phyloP scores from a whole-genome alignment of 2,113 vertebrate species.

The Malurus elegans region DNA sequence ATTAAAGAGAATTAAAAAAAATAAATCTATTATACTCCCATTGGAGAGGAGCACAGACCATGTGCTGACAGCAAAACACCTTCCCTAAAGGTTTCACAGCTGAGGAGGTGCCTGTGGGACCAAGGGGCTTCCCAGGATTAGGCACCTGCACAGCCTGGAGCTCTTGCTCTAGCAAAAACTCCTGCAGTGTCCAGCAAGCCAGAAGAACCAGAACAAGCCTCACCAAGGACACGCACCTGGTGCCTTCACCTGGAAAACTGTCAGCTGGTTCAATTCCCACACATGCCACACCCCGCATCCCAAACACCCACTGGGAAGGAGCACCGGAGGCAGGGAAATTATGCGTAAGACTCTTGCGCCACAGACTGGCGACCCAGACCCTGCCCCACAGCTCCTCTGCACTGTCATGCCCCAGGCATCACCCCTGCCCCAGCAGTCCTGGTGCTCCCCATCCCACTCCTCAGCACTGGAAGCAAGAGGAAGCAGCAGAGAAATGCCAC shows the following conservation, averaged over 20 bases:
- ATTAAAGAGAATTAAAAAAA: neutral
- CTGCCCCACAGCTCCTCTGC: neutral
- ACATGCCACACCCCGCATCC: neutral
- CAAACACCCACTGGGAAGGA: accelerated
- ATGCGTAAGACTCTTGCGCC: neutral
- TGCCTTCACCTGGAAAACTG: neutral
- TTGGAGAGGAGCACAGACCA: neutral
- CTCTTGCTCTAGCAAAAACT: neutral
- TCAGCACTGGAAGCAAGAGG: neutral
- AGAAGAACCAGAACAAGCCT: neutral
- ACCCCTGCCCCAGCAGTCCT: neutral
- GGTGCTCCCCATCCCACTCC: neutral
- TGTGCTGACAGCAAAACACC: neutral
- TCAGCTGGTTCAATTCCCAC: neutral
- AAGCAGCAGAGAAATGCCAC: neutral
- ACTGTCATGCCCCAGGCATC: neutral
- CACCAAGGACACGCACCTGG: neutral
- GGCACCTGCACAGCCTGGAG: neutral
- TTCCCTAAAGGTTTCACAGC: neutral
- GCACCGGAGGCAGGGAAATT: neutral
- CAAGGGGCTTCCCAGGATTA: neutral
- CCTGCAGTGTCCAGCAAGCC: neutral
- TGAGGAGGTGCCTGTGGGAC: neutral
- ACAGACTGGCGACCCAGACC: neutral
- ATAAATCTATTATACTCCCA: neutral